Conservation (phyloP, 2,888 invertebrate species). For the Pasiphila rectangulata region DNA sequence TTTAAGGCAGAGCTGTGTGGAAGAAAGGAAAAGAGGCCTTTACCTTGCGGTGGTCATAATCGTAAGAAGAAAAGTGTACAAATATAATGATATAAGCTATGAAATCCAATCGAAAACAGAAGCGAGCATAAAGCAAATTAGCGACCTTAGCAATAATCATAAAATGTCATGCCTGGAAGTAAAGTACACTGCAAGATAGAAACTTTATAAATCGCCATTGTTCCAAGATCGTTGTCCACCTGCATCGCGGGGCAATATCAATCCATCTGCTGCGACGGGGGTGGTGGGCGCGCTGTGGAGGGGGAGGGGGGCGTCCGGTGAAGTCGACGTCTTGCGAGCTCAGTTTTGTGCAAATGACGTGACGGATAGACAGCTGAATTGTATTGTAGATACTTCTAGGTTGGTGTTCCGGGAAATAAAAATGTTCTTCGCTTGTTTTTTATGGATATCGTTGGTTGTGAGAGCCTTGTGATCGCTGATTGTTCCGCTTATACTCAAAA, state of each 20-base stretch:
- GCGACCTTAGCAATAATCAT: slow-evolving; percentile 6
- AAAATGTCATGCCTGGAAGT: slow-evolving; percentile 11
- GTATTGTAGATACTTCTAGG: background rate
- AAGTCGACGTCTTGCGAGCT: slow-evolving; percentile 68
- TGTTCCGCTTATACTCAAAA: no score
- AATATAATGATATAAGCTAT: no score
- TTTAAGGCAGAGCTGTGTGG: no score
- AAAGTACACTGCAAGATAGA: slow-evolving; percentile 24
- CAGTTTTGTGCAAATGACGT: slow-evolving; percentile 77
- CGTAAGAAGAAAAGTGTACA: no score
- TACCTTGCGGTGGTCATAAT: no score
- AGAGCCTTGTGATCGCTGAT: no score
- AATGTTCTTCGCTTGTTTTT: background rate
- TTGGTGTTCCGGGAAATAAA: background rate
- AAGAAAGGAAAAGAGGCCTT: no score
- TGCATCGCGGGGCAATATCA: slow-evolving; percentile 71
- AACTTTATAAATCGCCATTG: slow-evolving; percentile 59
- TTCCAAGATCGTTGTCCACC: slow-evolving; percentile 69
- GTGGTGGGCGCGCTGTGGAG: slow-evolving; percentile 31
- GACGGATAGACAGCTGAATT: slow-evolving; percentile 36
- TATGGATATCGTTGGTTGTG: slow-evolving; percentile 22
- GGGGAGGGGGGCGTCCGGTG: slow-evolving; percentile 38
- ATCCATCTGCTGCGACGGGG: slow-evolving; percentile 64
- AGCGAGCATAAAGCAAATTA: background rate
- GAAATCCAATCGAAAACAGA: background rate